These are phyloP conservation scores for Prietella phreatophila DNA, from an alignment of 2,113 vertebrate species.

Conservation along the genomic window DNA sequence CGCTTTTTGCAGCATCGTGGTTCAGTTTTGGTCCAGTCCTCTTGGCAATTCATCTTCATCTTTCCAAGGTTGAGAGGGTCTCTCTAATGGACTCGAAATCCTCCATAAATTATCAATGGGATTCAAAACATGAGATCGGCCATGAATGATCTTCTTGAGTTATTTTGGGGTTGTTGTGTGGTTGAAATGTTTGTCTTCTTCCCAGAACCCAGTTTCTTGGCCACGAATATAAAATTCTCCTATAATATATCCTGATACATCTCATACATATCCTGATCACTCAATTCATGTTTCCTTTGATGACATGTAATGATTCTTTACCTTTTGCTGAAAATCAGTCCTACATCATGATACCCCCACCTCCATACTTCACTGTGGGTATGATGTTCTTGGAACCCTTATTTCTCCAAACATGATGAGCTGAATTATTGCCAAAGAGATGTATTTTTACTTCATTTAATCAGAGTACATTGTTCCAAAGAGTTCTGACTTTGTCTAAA, in stretches of 20 bases:
- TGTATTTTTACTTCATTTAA: not conserved
- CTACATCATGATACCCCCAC: not conserved
- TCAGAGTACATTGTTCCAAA: not conserved
- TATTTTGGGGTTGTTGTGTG: not conserved
- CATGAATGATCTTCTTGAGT: not conserved
- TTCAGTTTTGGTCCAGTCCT: too few relatives aligned
- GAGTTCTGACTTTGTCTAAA: not conserved
- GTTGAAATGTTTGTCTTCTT: not conserved
- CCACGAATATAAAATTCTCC: not conserved
- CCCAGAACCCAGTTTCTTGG: not conserved
- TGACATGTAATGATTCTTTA: too few relatives aligned
- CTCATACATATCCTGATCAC: too few relatives aligned
- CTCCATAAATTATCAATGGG: not conserved
- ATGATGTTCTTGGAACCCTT: not conserved
- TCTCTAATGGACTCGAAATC: too few relatives aligned
- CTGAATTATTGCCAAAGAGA: not conserved
- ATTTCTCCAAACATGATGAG: not conserved
- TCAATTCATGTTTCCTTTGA: not conserved
- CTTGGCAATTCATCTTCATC: too few relatives aligned
- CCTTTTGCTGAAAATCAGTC: not conserved
- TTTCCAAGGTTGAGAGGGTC: too few relatives aligned
- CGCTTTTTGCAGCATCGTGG: not conserved
- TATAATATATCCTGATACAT: not conserved
- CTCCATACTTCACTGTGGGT: not conserved
- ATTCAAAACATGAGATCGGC: not conserved